These are phyloP conservation scores for Triplophysa tibetana DNA, from an alignment of 2,113 vertebrate species.

Conservation along the genomic window DNA sequence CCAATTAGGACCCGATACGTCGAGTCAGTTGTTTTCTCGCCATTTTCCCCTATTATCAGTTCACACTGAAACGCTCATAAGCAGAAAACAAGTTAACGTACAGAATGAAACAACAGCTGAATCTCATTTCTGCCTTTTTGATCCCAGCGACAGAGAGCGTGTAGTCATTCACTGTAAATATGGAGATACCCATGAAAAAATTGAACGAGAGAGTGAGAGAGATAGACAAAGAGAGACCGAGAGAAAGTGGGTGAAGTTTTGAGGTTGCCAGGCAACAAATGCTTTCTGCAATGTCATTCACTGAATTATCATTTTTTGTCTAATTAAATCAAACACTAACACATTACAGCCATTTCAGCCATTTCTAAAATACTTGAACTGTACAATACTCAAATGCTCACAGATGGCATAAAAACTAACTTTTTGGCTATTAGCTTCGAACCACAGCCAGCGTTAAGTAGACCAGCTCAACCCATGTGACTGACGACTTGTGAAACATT, in stretches of 20 bases:
- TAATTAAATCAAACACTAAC: not conserved
- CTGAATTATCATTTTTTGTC: not conserved
- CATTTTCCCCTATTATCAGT: not conserved
- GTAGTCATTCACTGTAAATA: not conserved
- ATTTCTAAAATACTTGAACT: too few species aligned
- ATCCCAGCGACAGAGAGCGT: too few species aligned
- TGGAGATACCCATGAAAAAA: not conserved
- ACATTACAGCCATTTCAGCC: too few species aligned
- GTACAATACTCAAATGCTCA: too few species aligned
- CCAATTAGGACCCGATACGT: constrained; percentile 36
- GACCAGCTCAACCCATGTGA: too few species aligned
- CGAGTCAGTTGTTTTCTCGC: not conserved
- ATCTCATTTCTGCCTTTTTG: too few species aligned
- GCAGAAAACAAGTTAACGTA: not conserved
- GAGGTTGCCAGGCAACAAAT: not conserved
- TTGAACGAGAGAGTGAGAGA: not conserved
- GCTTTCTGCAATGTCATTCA: not conserved
- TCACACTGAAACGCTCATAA: not conserved
- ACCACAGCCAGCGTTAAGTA: too few species aligned
- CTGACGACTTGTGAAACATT: not conserved
- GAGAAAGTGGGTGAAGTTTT: not conserved
- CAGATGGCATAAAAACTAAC: too few species aligned
- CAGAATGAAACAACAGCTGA: too few species aligned
- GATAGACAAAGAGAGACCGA: too few species aligned
- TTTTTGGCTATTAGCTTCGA: too few species aligned